Evolutionary conservation across 2,113 vertebrate genomes (phyloP).

Genomic region (Alosa alosa): DNA sequence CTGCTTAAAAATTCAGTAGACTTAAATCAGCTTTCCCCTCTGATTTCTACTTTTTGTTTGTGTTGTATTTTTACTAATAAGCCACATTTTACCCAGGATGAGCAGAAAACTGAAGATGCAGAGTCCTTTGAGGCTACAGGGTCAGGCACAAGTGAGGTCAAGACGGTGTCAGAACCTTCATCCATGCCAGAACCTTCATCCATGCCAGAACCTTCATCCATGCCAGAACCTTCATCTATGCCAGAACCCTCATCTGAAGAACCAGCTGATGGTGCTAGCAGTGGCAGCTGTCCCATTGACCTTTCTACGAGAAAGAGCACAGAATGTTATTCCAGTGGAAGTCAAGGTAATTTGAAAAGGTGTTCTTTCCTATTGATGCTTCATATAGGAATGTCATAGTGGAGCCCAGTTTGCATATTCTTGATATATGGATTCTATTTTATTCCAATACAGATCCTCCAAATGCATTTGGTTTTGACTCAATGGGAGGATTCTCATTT

Average conservation of each 20-base stretch:
- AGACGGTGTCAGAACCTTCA: not conserved
- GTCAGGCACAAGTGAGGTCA: constrained; percentile 21
- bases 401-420: not conserved
- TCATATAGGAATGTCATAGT: not conserved
- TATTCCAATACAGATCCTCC: constrained; percentile 44
- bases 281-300: constrained; percentile 78
- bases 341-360: constrained; percentile 41
- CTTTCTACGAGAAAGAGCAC: constrained; percentile 80
- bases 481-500: constrained; percentile 76
- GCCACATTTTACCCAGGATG: constrained; percentile 33
- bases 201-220: not conserved
- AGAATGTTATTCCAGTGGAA: constrained; percentile 44
- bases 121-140: not conserved
- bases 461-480: constrained; percentile 71
- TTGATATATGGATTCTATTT: not conserved
- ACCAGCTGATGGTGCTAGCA: not conserved
- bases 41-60: no score
- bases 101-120: constrained; percentile 43
- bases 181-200: no score
- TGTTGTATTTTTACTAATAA: not conserved
- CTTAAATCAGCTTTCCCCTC: no score
- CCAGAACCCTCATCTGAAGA: not conserved
- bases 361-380: not conserved
- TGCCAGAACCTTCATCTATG: not conserved
- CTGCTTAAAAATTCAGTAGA: no score